phyloP scores from a whole-genome alignment of 2,888 invertebrate genomes.

The Pseudococcus viburni region DNA sequence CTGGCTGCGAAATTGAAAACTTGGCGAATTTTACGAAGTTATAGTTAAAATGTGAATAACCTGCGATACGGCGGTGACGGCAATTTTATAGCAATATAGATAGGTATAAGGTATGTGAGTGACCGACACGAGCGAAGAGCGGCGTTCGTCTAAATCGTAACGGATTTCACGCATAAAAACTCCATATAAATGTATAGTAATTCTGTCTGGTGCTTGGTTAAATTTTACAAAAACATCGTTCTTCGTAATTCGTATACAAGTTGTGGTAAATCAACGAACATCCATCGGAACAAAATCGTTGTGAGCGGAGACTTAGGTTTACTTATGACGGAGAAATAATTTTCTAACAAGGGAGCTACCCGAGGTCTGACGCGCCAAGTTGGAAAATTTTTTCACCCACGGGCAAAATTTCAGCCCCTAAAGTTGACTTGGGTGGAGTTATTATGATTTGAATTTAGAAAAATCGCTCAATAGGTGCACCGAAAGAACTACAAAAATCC shows the following conservation, averaged over 20 bases:
- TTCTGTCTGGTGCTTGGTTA: neutral
- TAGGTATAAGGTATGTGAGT: conserved; percentile 4
- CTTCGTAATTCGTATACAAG: neutral
- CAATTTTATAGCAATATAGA: neutral
- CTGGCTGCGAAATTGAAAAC: neutral
- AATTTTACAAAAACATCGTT: neutral
- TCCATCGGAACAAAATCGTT: neutral
- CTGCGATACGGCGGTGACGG: neutral
- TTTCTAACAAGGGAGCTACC: too few species aligned
- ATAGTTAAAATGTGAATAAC: neutral
- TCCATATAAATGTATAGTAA: neutral
- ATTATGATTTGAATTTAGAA: too few species aligned
- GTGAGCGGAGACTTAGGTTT: too few species aligned
- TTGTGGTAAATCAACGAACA: neutral
- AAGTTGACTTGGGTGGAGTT: too few species aligned
- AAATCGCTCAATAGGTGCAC: too few species aligned
- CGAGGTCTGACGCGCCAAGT: too few species aligned
- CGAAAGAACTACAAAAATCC: too few species aligned
- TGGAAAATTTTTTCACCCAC: too few species aligned
- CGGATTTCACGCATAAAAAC: conserved; percentile 22
- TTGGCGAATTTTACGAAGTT: neutral
- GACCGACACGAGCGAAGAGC: neutral
- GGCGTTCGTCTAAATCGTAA: neutral
- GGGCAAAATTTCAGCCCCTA: too few species aligned
- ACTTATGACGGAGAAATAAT: too few species aligned